A percentile compares a stretch with the other conserved stretches of the same genome.
These are phyloP conservation scores for Hirundo rustica DNA, from an alignment of 2,797 vertebrate genomes.

Conservation along the genomic window DNA sequence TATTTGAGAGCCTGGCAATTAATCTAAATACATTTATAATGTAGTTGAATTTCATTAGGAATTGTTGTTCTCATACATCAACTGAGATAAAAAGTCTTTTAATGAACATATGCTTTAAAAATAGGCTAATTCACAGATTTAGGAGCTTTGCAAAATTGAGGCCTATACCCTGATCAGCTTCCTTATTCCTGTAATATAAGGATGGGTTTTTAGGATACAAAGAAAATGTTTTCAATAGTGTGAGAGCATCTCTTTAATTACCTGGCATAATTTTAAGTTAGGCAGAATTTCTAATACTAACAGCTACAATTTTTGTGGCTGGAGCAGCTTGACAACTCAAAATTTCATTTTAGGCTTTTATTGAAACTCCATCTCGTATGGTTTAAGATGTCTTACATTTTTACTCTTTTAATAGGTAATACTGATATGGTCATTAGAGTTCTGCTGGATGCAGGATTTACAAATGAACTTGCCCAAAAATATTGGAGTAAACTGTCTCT, in stretches of 20 bases:
- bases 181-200: not conserved
- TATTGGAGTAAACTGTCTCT: constrained; percentile 87
- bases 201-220: not conserved
- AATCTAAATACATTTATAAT: not conserved
- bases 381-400: constrained; percentile 65
- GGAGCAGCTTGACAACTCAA: not conserved
- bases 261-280: not conserved
- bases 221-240: not conserved
- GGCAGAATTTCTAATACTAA: not conserved
- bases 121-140: not conserved
- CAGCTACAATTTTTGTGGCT: not conserved
- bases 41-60: not conserved
- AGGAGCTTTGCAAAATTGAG: not conserved
- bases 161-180: not conserved
- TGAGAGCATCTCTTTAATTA: not conserved
- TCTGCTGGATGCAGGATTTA: constrained; percentile 92
- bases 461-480: constrained; percentile 85
- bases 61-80: not conserved
- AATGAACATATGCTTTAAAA: not conserved
- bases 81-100: not conserved
- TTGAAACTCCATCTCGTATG: not conserved
- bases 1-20: not conserved
- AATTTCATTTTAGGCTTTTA: not conserved
- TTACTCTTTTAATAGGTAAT: constrained; percentile 73
- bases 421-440: constrained; percentile 85